Evolutionary conservation across 2,797 vertebrate genomes (phyloP), one percentile per base, ranked within the genome.

Genomic region (Syndactyla subalaris): DNA sequence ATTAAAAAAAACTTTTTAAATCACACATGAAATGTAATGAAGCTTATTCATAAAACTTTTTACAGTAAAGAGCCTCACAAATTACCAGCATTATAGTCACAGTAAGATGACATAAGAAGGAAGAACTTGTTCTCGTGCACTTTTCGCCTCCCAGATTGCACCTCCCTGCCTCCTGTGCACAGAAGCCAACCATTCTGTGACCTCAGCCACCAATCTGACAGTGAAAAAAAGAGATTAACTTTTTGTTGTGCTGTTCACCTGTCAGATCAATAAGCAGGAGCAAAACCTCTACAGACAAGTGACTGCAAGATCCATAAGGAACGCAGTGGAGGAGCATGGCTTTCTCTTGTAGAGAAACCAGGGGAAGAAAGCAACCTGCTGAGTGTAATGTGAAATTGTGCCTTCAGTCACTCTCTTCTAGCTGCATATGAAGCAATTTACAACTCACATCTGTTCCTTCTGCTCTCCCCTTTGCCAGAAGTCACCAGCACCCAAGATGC

Each of bases 331-430:
- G 30, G 23, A 82, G 10, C 7, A 18, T 39, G 41, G 24, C 27
- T 57, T 36, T 39, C 29, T 51, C 54, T 22, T 39, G 19, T 2
- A 30, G 7, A 70, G 41, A 61, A 22, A 54, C 14, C 3, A 3
- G 10, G 11, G 1, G 2, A 80, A 75, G 54, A 70, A 62, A 30
- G 30, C 51, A 84, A 52, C 43, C 36, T 84, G 34, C 30, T 72
- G 15, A 57, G 12, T 1, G 14, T 4, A 32, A 61, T 6, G 34
- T 30, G 27, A 65, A 86, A 58, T 23, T 0, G 0, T 23, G n/a
- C 12, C 30, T 46, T 81, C 79, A 38, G 65, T 32, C 54, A 18
- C 43, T 23, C 76, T 49, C 38, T 58, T 54, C 86, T 46, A 24
- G 15, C 54, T 58, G 66, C 46, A 81, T 12, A 29, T 26, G n/a